Evolutionary conservation across 2,888 invertebrate species (phyloP).

Genomic region (Lithophane ornitopus): DNA sequence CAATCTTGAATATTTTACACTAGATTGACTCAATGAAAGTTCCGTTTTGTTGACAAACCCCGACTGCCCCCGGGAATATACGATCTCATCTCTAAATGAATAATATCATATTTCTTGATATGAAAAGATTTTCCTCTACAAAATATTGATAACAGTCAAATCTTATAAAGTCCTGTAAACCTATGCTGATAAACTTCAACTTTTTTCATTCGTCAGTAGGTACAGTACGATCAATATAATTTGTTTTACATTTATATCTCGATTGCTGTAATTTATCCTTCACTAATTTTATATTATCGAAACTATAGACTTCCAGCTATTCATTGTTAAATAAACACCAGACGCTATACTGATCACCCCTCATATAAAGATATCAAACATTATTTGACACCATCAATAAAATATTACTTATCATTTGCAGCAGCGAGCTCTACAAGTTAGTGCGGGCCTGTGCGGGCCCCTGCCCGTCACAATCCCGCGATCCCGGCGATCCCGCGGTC

Average conservation of each 20-base stretch:
- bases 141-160: neutral
- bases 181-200: neutral
- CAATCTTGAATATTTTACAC: conserved; percentile 50
- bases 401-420: conserved; percentile 64
- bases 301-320: neutral
- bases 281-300: neutral
- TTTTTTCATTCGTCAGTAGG: neutral
- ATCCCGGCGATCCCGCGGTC: conserved; percentile 76
- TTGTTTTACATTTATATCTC: neutral
- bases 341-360: conserved; percentile 40
- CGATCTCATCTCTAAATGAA: conserved; percentile 51
- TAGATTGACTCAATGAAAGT: conserved; percentile 53
- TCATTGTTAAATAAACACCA: conserved; percentile 14
- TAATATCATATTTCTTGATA: conserved; percentile 50
- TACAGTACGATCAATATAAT: neutral
- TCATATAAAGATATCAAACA: conserved; percentile 56
- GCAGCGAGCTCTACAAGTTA: conserved; percentile 60
- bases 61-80: conserved; percentile 14
- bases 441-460: conserved; percentile 56
- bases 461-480: conserved; percentile 70
- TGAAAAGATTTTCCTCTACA: neutral
- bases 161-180: neutral
- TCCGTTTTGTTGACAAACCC: conserved; percentile 52
- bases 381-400: conserved; percentile 60
- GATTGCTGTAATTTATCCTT: neutral